Evolutionary conservation across 2,797 vertebrate genomes (phyloP).

Genomic region (Odontamblyopus rebecca): DNA sequence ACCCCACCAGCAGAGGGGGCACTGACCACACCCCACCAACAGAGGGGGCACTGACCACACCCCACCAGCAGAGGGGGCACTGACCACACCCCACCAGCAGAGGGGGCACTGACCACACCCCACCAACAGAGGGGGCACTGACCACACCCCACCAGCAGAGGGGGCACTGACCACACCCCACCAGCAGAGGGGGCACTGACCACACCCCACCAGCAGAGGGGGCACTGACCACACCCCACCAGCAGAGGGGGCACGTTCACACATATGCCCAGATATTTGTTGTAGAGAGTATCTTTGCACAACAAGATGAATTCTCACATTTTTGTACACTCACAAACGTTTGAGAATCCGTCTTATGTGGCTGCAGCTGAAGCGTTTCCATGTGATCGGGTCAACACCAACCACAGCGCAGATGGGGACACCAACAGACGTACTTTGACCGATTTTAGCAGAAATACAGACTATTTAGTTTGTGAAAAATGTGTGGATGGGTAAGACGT

Average conservation of each 20-base stretch:
- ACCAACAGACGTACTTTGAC: too few relatives aligned
- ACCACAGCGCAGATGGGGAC: too few relatives aligned
- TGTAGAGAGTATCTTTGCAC: too few relatives aligned
- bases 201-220: constrained; percentile 28
- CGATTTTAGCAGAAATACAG: too few relatives aligned
- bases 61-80: constrained; percentile 26
- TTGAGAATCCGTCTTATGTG: too few relatives aligned
- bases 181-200: not conserved
- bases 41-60: not conserved
- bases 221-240: constrained; percentile 4
- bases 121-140: constrained; percentile 26
- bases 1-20: constrained; percentile 26
- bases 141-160: constrained; percentile 23
- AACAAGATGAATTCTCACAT: too few relatives aligned
- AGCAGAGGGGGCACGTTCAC: constrained; percentile 15
- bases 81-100: constrained; percentile 21
- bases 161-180: not conserved
- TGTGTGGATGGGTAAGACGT: too few relatives aligned
- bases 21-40: not conserved
- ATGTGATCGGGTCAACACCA: too few relatives aligned
- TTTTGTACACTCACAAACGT: too few relatives aligned
- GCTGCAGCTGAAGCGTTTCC: too few relatives aligned
- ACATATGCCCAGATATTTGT: not conserved
- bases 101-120: constrained; percentile 9
- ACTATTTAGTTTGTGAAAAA: too few relatives aligned